These are phyloP conservation scores for Eristalinus aeneus DNA, from an alignment of 2,888 invertebrate species.

Conservation along the genomic window DNA sequence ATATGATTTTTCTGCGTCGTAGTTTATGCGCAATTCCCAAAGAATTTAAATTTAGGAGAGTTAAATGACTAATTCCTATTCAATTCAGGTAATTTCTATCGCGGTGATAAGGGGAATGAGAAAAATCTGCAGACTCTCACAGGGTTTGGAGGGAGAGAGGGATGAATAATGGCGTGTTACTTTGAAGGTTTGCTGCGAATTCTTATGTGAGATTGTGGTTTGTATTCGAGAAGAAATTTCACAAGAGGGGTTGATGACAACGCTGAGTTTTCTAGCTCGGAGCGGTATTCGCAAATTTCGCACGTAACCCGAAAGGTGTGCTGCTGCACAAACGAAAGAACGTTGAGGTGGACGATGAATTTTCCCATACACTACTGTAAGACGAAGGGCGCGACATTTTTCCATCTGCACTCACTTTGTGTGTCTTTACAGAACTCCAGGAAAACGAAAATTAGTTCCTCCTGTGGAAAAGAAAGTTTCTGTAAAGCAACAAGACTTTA, in stretches of 20 bases:
- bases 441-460: no score
- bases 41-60: constrained; percentile 4
- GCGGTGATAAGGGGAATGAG: constrained; percentile 23
- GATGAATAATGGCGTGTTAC: not conserved
- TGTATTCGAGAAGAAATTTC: constrained; percentile 3
- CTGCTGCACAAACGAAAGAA: not conserved
- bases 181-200: not conserved
- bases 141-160: not conserved
- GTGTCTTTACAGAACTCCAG: no score
- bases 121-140: not conserved
- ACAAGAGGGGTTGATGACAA: constrained; percentile 38
- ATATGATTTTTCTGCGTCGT: not conserved
- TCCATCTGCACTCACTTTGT: not conserved
- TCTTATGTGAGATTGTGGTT: constrained; percentile 15
- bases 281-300: constrained; percentile 53
- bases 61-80: constrained; percentile 56
- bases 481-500: no score
- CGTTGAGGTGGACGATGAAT: not conserved
- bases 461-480: no score
- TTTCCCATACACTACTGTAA: not conserved
- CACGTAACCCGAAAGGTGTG: constrained; percentile 24
- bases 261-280: constrained; percentile 14
- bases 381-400: not conserved
- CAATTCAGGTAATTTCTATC: constrained; percentile 37
- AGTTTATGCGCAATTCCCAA: not conserved